Conservation (phyloP, 2,113 vertebrate species). For the Anas platyrhynchos region DNA sequence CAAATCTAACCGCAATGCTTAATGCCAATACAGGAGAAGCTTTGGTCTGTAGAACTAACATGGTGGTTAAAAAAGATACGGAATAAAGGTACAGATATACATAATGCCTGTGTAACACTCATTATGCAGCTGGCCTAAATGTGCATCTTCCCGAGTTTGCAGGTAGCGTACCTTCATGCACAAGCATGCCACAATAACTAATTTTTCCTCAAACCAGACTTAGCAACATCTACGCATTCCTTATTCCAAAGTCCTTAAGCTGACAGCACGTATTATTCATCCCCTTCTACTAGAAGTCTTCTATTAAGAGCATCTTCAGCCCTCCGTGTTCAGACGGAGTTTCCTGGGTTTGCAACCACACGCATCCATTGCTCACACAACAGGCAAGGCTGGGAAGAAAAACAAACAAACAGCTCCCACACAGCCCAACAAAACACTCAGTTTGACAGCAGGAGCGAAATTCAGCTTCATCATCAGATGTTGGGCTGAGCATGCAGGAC, state of each 20-base stretch:
- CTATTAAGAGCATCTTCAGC: slow-evolving; percentile 1
- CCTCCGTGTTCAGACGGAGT: background rate
- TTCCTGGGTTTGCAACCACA: background rate
- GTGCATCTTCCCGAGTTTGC: background rate
- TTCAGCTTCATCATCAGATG: background rate
- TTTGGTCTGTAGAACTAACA: background rate
- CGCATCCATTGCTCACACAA: background rate
- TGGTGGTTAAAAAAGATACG: background rate
- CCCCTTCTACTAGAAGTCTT: background rate
- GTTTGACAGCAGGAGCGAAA: background rate
- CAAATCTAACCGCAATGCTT: background rate
- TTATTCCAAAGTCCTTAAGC: background rate
- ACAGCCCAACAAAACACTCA: background rate
- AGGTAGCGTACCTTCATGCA: background rate
- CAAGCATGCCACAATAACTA: background rate
- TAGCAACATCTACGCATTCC: too few species aligned
- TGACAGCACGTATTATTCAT: background rate
- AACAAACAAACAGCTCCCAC: background rate
- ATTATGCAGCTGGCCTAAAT: background rate
- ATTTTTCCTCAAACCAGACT: background rate
- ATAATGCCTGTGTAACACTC: background rate
- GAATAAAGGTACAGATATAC: background rate
- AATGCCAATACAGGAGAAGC: background rate
- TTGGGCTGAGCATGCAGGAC: background rate
- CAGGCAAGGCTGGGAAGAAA: background rate